Base-by-base conservation (phyloP, 1,140 invertebrate genomes). In the Drosophila pectinifera region DNA sequence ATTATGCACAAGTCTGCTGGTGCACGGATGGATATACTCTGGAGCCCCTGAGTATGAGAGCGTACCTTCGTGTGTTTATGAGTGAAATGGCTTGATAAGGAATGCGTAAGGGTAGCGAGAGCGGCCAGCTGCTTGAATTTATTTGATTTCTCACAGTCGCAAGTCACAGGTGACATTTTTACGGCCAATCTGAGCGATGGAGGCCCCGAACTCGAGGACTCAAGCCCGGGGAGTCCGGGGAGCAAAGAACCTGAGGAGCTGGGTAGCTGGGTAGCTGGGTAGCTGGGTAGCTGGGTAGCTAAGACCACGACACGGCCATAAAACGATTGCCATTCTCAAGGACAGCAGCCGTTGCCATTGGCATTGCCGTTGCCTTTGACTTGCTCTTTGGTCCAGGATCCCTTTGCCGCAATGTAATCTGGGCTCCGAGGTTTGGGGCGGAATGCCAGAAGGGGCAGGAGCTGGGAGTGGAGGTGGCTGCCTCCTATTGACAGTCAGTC, bases 81-180 rank as follows among this genome's bases (percentile, higher is more conserved):
- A 53, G 55, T 22, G 42, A 75, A 64, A 75, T 43, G 46, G 42
- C 51, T 70, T 70, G 68, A 72, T 72, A 72, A 72, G 74, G 55
- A 56, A 74, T 73, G 65, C 34, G 76, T 39, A 51, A 46, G 39
- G 72, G 38, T 38, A 61, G 54, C 43, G 31, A 53, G 20, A 41
- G 26, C 41, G 36, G 39, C 51, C 49, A 67, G 72, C 80, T 79
- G 76, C 67, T 83, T 76, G 56, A 89, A 88, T 88, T 83, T 78
- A 88, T 88, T 88, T 83, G 84, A 89, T 89, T 88, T 89, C 80
- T 83, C 68, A 62, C 80, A 76, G 84, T 68, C 62, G 58, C 79
- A 77, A 83, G 84, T 89, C 83, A 83, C 83, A 83, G 83, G 83
- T 89, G 83, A 88, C 83, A 89, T 80, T 83, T 88, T 88, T 88